A percentile compares a stretch with the other conserved stretches of the same genome.
Conservation (phyloP, 2,797 vertebrate genomes). For the Sebastes aleutianus region DNA sequence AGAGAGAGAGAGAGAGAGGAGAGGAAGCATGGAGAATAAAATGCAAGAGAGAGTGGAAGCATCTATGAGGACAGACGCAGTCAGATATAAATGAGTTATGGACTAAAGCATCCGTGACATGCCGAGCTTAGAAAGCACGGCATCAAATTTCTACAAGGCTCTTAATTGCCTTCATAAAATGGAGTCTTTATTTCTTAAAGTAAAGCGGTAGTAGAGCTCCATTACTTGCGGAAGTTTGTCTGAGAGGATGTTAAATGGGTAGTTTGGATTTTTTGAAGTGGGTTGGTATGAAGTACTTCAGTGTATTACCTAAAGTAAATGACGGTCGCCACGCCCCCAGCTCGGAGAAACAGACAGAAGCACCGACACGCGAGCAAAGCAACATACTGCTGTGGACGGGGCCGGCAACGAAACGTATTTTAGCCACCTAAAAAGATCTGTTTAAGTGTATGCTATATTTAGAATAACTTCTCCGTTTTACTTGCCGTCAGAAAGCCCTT, state of each 20-base stretch:
- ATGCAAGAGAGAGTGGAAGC: conserved; percentile 30
- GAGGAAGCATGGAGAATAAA: conserved; percentile 24
- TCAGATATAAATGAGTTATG: conserved; percentile 57
- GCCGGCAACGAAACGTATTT: neutral
- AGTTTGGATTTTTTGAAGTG: neutral
- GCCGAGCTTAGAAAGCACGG: conserved; percentile 28
- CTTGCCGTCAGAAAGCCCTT: neutral
- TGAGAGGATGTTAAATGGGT: conserved; percentile 23
- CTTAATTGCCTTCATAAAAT: conserved; percentile 45
- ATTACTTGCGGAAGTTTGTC: conserved; percentile 29
- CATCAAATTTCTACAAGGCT: conserved; percentile 32
- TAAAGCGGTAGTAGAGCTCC: neutral
- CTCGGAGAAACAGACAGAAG: neutral
- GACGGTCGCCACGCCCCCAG: neutral
- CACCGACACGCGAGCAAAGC: neutral
- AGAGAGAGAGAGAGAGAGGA: neutral
- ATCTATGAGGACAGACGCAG: conserved; percentile 40
- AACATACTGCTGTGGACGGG: neutral
- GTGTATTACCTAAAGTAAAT: no score
- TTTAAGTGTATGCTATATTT: neutral
- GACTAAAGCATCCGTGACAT: conserved; percentile 38
- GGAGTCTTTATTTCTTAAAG: conserved; percentile 24
- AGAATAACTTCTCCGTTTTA: neutral
- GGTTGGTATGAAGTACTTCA: neutral
- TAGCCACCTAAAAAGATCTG: neutral